Evolutionary conservation across 2,797 vertebrate genomes (phyloP), one percentile per base, ranked within the genome.

Genomic region (Phoebastria nigripes): DNA sequence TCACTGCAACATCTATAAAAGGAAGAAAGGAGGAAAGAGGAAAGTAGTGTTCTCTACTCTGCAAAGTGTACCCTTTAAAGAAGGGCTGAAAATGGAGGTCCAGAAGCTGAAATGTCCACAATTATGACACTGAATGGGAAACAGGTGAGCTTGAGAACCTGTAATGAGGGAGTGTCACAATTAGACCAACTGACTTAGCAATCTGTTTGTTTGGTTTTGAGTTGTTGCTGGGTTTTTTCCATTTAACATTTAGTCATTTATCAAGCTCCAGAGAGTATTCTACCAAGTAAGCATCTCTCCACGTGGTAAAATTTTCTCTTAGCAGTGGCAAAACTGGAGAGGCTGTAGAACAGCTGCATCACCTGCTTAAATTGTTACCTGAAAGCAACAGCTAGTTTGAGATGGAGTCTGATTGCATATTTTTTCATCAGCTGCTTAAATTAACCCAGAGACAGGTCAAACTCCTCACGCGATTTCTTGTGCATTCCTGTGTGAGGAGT

Each of bases 291-390:
- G n/a, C 14, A n/a, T n/a, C 51, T 94, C 35, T 96, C 15, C 90
- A 92, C 49, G 62, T 81, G 65, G 28, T 62, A 47, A 11, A 83
- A 33, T 54, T 90, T 89, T 93, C 71, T 79, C n/a, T 78, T 59
- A 92, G 85, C 12, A 56, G 41, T 74, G 44, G 19, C 24, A 49
- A 37, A 72, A 72, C 29, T 69, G 5, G 37, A 91, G 65, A 33
- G 63, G 2, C 42, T 84, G 65, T 39, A 78, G 58, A 94, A 85
- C 89, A 83, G 76, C 58, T 81, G 13, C 55, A n/a, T 90, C 91
- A 93, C 83, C 46, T 81, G 59, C 56, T 92, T 93, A 71, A 94
- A 87, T 94, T 46, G 3, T 92, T 96, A 92, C 54, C 37, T 71
- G 88, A 93, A 96, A 88, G 46, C 37, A 90, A 29, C 56, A 90